Evolutionary conservation across 92 coral and sea anemone species (phyloP).

Genomic region (Desmophyllum pertusum): DNA sequence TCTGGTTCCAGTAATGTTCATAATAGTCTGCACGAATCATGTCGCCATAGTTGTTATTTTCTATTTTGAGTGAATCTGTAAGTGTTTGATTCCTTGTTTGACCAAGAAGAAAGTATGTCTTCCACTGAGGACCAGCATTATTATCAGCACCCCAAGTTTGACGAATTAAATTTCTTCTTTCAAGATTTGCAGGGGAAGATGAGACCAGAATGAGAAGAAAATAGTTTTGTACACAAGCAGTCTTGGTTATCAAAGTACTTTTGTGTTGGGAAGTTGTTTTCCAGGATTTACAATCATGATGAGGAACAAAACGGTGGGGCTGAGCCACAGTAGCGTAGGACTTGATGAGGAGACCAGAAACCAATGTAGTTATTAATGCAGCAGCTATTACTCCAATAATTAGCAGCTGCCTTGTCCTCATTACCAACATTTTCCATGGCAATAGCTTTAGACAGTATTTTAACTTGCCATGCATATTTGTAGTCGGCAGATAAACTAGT

Average conservation of each 20-base stretch:
- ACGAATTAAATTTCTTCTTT: slow-evolving; percentile 18
- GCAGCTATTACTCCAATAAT: neutral
- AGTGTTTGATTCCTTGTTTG: slow-evolving; percentile 3
- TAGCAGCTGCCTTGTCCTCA: neutral
- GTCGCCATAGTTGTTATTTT: slow-evolving; percentile 4
- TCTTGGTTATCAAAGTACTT: slow-evolving; percentile 12
- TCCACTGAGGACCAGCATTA: neutral
- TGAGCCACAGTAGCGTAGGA: neutral
- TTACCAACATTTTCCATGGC: neutral
- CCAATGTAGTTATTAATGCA: neutral
- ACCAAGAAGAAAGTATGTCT: slow-evolving; percentile 16
- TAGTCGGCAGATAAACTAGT: neutral
- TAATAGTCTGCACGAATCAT: slow-evolving; percentile 6
- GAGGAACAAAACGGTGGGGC: neutral
- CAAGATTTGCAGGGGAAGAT: slow-evolving; percentile 11
- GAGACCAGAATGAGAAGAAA: slow-evolving; percentile 20
- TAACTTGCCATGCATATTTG: neutral
- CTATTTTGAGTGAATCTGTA: neutral
- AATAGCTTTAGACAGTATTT: neutral
- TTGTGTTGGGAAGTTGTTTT: neutral
- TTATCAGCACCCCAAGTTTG: slow-evolving; percentile 16
- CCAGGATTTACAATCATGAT: slow-evolving; percentile 7
- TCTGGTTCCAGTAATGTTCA: slow-evolving; percentile 15
- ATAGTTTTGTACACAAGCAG: neutral
- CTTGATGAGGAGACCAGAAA: neutral